These are phyloP conservation scores for Ranitomeya imitator DNA, from an alignment of 2,113 vertebrate species.

Conservation along the genomic window DNA sequence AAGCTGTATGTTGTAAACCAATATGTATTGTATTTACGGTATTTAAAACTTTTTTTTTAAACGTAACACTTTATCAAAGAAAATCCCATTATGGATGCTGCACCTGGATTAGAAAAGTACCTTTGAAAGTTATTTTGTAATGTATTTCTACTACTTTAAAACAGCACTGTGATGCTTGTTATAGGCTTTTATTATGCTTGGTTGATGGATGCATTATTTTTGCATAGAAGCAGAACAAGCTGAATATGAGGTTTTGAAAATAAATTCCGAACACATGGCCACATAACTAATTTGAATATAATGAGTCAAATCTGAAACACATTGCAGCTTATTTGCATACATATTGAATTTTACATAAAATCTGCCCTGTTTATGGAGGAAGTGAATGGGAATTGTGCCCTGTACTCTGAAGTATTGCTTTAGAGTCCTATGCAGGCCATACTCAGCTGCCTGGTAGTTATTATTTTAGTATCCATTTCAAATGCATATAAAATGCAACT, in stretches of 20 bases:
- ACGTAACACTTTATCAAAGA: not conserved
- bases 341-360: constrained; percentile 56
- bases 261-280: constrained; percentile 53
- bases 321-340: constrained; percentile 56
- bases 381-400: constrained; percentile 51
- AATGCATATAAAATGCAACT: constrained; percentile 36
- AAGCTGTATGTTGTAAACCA: not conserved
- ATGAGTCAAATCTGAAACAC: constrained; percentile 54
- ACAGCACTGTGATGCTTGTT: constrained; percentile 16
- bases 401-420: constrained; percentile 39
- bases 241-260: constrained; percentile 48
- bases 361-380: constrained; percentile 46
- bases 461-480: constrained; percentile 50
- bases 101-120: not conserved
- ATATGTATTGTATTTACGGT: not conserved
- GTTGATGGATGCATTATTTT: constrained; percentile 43
- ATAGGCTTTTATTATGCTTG: constrained; percentile 24
- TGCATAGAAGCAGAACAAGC: constrained; percentile 19
- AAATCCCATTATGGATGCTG: not conserved
- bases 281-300: constrained; percentile 59
- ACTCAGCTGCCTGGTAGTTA: constrained; percentile 30
- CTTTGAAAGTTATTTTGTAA: not conserved
- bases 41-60: not conserved
- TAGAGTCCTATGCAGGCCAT: constrained; percentile 39
- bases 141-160: constrained; percentile 25